These are phyloP conservation scores for Tubulanus polymorphus DNA, from an alignment of 2,888 invertebrate genomes.

Conservation along the genomic window DNA sequence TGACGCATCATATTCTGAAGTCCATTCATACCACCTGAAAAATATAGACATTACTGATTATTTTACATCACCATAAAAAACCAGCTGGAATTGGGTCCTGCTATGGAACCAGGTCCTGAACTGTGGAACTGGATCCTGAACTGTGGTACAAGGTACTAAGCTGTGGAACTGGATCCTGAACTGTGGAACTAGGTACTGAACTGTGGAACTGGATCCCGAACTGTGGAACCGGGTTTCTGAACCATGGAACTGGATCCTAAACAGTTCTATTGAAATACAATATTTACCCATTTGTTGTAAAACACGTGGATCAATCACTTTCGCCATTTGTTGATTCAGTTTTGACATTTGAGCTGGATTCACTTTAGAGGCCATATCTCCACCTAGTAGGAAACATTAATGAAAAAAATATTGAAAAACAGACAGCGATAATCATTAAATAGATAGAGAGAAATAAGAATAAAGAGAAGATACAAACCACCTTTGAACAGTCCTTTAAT, in stretches of 20 bases:
- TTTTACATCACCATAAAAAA: too few relatives aligned
- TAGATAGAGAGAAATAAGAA: too few relatives aligned
- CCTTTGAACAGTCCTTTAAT: constrained; percentile 95
- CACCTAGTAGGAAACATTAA: constrained; percentile 65
- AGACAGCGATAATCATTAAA: background rate
- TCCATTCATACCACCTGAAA: constrained; percentile 87
- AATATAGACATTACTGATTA: background rate
- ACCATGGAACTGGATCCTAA: too few relatives aligned
- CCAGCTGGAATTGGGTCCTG: too few relatives aligned
- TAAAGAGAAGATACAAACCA: too few relatives aligned
- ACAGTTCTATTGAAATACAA: constrained; percentile 16
- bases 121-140: too few relatives aligned
- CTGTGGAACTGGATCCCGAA: background rate
- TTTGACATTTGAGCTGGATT: constrained; percentile 98
- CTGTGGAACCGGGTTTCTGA: background rate
- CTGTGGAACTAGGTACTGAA: too few relatives aligned
- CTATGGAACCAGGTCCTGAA: background rate
- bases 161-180: background rate
- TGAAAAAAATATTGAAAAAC: constrained; percentile 13
- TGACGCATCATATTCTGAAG: constrained; percentile 98
- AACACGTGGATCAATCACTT: constrained; percentile 99
- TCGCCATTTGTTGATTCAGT: constrained; percentile 98
- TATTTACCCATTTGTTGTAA: constrained; percentile 80
- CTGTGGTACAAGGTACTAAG: too few relatives aligned
- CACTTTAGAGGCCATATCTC: constrained; percentile 98